A percentile compares a stretch with the other conserved stretches of the same genome.
These are phyloP conservation scores for Drosophila biarmipes DNA, from an alignment of 1,140 invertebrate species.

Conservation along the genomic window DNA sequence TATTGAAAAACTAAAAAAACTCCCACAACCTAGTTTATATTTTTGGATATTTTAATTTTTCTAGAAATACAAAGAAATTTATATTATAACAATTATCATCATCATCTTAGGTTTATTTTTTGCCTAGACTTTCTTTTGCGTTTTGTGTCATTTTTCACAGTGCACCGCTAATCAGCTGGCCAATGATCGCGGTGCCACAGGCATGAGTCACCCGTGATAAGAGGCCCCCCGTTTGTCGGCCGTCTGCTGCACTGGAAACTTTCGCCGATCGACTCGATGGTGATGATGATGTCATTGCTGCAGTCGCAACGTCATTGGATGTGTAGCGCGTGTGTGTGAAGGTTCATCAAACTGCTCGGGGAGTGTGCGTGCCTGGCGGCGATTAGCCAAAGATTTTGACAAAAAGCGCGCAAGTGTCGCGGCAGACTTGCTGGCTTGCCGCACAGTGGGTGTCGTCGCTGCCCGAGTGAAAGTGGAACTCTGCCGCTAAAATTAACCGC, in stretches of 20 bases:
- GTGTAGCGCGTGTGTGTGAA: constrained; percentile 7
- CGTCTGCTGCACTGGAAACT: constrained; percentile 47
- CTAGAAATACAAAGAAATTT: too few species aligned
- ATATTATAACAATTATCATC: neutral
- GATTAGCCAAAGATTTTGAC: constrained; percentile 77
- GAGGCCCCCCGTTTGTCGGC: constrained; percentile 17
- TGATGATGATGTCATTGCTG: constrained; percentile 53
- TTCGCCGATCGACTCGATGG: constrained; percentile 25
- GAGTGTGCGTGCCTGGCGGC: constrained; percentile 35
- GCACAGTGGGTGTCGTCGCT: constrained; percentile 56
- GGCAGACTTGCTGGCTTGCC: constrained; percentile 31
- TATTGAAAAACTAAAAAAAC: too few species aligned
- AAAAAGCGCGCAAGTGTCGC: constrained; percentile 76
- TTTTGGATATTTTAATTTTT: too few species aligned
- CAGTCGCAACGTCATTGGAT: constrained; percentile 38
- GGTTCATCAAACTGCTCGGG: constrained; percentile 69
- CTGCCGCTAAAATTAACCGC: constrained; percentile 76
- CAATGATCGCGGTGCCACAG: constrained; percentile 21
- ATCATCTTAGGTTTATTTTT: neutral
- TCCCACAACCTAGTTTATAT: too few species aligned
- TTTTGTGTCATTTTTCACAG: constrained; percentile 4
- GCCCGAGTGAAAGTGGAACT: constrained; percentile 76
- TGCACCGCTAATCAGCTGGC: constrained; percentile 44
- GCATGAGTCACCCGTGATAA: constrained; percentile 53
- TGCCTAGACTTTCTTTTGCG: too few species aligned